Conservation (phyloP, 2,113 vertebrate genomes). For the Paedocypris sp. region DNA sequence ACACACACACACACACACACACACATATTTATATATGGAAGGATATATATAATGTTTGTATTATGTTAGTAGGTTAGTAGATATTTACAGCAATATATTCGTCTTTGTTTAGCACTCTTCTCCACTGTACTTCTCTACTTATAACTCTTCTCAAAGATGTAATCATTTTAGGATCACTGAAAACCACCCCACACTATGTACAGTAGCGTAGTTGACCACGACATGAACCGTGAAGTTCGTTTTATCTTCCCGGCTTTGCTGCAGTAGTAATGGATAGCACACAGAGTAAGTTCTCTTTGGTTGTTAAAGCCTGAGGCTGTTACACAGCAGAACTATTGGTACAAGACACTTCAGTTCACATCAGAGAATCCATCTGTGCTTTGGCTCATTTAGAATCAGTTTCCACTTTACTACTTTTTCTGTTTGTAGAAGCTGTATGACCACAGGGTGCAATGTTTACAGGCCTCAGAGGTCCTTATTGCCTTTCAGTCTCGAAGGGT, state of each 20-base stretch:
- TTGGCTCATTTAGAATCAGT: slow-evolving; percentile 13
- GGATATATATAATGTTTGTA: too few relatives aligned
- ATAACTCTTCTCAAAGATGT: too few relatives aligned
- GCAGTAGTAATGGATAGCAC: slow-evolving; percentile 7
- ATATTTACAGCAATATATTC: too few relatives aligned
- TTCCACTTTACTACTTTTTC: background rate
- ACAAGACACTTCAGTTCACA: background rate
- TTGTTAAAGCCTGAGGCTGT: background rate
- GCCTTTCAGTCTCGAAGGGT: background rate
- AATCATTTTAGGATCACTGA: background rate
- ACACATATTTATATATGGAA: too few relatives aligned
- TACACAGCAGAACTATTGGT: background rate
- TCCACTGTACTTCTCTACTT: too few relatives aligned
- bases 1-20: too few relatives aligned
- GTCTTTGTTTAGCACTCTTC: too few relatives aligned
- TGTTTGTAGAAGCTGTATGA: background rate
- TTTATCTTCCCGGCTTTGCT: slow-evolving; percentile 1
- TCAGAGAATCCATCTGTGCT: slow-evolving; percentile 9
- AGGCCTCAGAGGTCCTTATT: slow-evolving; percentile 1
- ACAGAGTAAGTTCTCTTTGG: background rate
- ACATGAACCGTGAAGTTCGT: background rate
- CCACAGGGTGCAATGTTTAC: slow-evolving; percentile 7
- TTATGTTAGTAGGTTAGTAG: too few relatives aligned
- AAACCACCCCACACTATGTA: background rate
- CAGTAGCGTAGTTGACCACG: background rate